Evolutionary conservation across 2,113 vertebrate species (phyloP).

Genomic region (Osmerus mordax): DNA sequence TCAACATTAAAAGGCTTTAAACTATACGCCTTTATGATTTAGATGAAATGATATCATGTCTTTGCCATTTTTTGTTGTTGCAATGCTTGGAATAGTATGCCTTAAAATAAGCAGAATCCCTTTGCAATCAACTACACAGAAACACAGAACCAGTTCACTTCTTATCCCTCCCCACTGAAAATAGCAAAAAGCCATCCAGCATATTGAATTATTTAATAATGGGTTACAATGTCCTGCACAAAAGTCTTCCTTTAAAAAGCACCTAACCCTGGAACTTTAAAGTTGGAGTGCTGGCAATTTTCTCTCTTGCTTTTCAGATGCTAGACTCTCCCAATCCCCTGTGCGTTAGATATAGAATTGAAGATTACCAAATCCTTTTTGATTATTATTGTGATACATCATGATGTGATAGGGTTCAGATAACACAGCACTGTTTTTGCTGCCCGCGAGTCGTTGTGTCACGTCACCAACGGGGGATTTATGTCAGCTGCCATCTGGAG

Average conservation of each 20-base stretch:
- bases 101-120: no score
- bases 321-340: constrained; percentile 27
- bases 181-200: no score
- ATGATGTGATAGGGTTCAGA: constrained; percentile 36
- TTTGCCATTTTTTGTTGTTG: no score
- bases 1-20: background rate
- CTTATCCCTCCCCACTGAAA: no score
- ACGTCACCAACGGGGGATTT: constrained; percentile 47
- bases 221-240: no score
- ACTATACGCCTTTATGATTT: background rate
- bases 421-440: constrained; percentile 30
- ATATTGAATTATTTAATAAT: no score
- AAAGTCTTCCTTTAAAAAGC: background rate
- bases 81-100: no score
- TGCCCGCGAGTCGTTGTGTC: constrained; percentile 45
- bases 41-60: no score
- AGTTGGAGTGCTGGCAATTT: constrained; percentile 16
- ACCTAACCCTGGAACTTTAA: constrained; percentile 12
- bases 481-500: constrained; percentile 63
- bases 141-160: no score
- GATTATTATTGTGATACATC: constrained; percentile 47
- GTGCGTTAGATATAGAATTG: constrained; percentile 7
- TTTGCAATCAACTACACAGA: no score
- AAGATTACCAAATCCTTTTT: constrained; percentile 39
- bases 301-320: background rate